Evolutionary conservation across 2,888 invertebrate species (phyloP).

Genomic region (Dromius quadrimaculatus): DNA sequence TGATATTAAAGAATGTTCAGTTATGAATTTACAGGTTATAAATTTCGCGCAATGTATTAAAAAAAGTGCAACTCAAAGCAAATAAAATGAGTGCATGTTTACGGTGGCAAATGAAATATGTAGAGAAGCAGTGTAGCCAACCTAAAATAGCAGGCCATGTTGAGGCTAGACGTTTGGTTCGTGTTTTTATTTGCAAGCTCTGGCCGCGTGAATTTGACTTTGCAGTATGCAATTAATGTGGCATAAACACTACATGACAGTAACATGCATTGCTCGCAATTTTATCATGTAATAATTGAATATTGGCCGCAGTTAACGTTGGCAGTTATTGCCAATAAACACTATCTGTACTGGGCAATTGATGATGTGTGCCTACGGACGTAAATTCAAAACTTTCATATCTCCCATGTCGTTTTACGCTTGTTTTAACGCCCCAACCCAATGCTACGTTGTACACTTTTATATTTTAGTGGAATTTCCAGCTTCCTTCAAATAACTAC

Average conservation of each 20-base stretch:
- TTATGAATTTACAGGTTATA: slow-evolving; percentile 24
- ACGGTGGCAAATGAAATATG: slow-evolving; percentile 26
- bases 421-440: slow-evolving; percentile 33
- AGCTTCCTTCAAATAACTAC: too few species aligned
- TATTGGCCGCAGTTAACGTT: slow-evolving; percentile 51
- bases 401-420: slow-evolving; percentile 23
- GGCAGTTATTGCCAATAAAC: slow-evolving; percentile 51
- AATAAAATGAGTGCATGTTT: slow-evolving; percentile 22
- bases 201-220: slow-evolving; percentile 41
- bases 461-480: too few species aligned
- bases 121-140: slow-evolving; percentile 11
- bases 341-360: slow-evolving; percentile 48
- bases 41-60: slow-evolving; percentile 3
- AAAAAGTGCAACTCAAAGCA: slow-evolving; percentile 29
- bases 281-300: slow-evolving; percentile 52
- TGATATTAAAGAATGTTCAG: slow-evolving; percentile 6
- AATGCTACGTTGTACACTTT: too few species aligned
- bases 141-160: slow-evolving; percentile 4
- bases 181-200: slow-evolving; percentile 33
- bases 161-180: too few species aligned
- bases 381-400: slow-evolving; percentile 48
- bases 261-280: slow-evolving; percentile 50
- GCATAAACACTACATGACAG: slow-evolving; percentile 50
- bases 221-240: slow-evolving; percentile 48
- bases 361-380: slow-evolving; percentile 44